Conservation (phyloP, 2,797 vertebrate species). For the Cygnus olor region DNA sequence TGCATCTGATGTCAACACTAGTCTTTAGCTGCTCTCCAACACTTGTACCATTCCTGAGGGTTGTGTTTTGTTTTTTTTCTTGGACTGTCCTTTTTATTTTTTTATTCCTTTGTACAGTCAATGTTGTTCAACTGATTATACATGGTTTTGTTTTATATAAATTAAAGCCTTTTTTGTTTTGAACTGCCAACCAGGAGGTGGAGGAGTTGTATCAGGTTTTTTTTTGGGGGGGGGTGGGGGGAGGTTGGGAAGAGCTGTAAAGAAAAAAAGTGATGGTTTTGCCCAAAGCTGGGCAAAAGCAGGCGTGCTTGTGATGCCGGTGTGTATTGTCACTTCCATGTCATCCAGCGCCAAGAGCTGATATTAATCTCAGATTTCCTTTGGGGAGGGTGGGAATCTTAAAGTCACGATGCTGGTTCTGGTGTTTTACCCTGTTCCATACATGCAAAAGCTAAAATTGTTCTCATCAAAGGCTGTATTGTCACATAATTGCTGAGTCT, state of each 20-base stretch:
- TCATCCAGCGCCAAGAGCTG: background rate
- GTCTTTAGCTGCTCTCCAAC: conserved; percentile 72
- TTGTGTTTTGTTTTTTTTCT: background rate
- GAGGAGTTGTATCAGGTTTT: background rate
- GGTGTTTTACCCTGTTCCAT: background rate
- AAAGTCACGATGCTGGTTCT: background rate
- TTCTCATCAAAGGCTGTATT: background rate
- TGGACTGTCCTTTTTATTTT: conserved; percentile 58
- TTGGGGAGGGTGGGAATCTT: background rate
- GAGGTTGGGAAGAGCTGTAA: background rate
- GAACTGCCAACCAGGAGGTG: background rate
- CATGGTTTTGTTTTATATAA: conserved; percentile 66
- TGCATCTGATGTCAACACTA: conserved; percentile 74
- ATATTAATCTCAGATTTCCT: fast-evolving
- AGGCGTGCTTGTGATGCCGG: background rate
- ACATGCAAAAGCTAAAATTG: background rate
- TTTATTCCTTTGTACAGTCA: conserved; percentile 81
- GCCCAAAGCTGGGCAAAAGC: background rate
- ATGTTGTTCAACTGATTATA: conserved; percentile 61
- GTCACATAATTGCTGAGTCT: background rate
- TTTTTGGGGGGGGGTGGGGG: background rate
- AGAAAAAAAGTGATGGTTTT: background rate
- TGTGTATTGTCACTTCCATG: background rate
- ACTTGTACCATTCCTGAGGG: conserved; percentile 66
- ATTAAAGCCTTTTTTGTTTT: conserved; percentile 60